Evolutionary conservation across 2,113 vertebrate species (phyloP), one percentile per base, ranked within the genome.

Genomic region (Struthio camelus): DNA sequence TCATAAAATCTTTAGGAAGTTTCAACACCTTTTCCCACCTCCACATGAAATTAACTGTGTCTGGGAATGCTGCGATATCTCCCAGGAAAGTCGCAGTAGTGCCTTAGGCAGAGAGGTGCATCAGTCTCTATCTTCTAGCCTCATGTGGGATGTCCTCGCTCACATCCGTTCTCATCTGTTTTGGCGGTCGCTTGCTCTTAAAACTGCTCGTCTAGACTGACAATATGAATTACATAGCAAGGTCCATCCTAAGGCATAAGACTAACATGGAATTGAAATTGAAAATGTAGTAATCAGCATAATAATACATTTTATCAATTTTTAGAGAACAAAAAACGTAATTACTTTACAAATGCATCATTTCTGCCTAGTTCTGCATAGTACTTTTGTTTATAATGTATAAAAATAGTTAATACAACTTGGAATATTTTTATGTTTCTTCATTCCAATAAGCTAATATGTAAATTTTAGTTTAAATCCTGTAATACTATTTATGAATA

Each of bases 111-210:
- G 48, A 78, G 54, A 38, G 9, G 23, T 5, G 6, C 11, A 12
- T 14, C 11, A 3, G 13, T 25, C 5, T 30, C 30, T 3, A 0
- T 13, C 12, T 22, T 34, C 9, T 11, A 42, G 38, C 19, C 27
- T 38, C 1, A 1, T 14, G 32, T 11, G 14, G 6, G 8, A 36
- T 56, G 25, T 2, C 28, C 51, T 72, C 28, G 11, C 18, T 40
- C 66, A 53, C 56, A 38, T 59, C 71, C 71, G 46, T 50, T 80
- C 72, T n/a, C 59, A 34, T 34, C 34, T n/a, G 27, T 42, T 76
- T 53, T 40, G 46, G 61, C 72, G 70, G 25, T n/a, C n/a, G n/a
- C n/a, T 27, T 4, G 1, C 2, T 7, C 38, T 40, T 54, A 44
- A 46, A 80, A 46, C 17, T 25, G 58, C 34, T 24, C 5, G 0